Evolutionary conservation across 2,113 vertebrate species (phyloP), one percentile per base, ranked within the genome.

Genomic region (Rhagologus leucostigma): DNA sequence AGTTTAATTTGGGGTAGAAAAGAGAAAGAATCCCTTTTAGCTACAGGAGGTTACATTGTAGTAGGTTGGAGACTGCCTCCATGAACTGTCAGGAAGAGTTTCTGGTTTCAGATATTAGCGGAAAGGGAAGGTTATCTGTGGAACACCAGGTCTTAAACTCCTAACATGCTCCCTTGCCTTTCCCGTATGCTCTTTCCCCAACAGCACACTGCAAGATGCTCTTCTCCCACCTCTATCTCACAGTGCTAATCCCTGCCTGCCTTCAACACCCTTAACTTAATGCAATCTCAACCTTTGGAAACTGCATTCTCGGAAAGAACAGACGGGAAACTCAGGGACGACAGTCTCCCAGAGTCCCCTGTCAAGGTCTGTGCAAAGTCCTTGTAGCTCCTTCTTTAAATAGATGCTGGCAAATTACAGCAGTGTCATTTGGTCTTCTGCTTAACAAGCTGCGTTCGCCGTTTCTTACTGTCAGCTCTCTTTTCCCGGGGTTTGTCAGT

Each of bases 401-500:
- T 85, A 96, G 91, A 94, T 70, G 44, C 82, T 89, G 57, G 84
- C 89, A 97, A 97, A 96, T 95, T 89, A 64, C 73, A 92, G 84
- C 89, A 91, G 52, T 88, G 73, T 95, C 89, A 81, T 91, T 96
- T 94, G 75, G 85, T 92, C 94, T 84, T 67, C 70, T 86, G 87
- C 64, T 97, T 96, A 97, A 91, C 95, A 96, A 95, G 92, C 92
- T 90, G 88, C 1, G 5, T 91, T 97, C 83, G n/a, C 87, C 47
- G 46, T 91, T 97, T 91, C 95, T 86, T 83, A 56, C 84, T 90
- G 92, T 90, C 93, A 96, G 73, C 47, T 96, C 88, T 86, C 3
- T 94, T 96, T 97, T 96, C 81, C 79, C 10, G 0, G 64, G 83
- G 49, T 95, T 95, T 96, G 86, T 95, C 89, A 81, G 79, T 76